Evolutionary conservation across 2,888 invertebrate species (phyloP).

Genomic region (Ochropleura plecta): DNA sequence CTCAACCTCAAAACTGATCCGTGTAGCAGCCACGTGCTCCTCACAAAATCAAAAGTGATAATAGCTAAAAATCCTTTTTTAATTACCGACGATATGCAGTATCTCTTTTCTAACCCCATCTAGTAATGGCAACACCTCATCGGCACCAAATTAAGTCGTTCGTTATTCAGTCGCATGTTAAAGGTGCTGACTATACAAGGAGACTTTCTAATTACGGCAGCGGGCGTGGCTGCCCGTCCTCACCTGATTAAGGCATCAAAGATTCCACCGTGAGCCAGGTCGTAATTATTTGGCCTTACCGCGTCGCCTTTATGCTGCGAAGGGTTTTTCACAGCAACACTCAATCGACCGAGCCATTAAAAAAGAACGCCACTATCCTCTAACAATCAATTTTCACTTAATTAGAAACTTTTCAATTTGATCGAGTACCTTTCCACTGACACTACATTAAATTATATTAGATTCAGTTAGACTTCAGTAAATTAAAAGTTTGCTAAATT

Average conservation of each 20-base stretch:
- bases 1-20: no score
- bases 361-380: constrained; percentile 30
- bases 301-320: constrained; percentile 66
- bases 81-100: constrained; percentile 18
- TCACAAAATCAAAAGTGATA: not conserved
- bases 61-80: constrained; percentile 6
- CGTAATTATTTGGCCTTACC: constrained; percentile 81
- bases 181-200: constrained; percentile 73
- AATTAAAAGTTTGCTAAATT: constrained; percentile 28
- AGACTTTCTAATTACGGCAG: constrained; percentile 84
- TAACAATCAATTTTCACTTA: constrained; percentile 41
- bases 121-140: constrained; percentile 50
- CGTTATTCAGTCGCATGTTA: constrained; percentile 68
- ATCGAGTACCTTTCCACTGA: constrained; percentile 21
- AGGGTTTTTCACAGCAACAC: constrained; percentile 62
- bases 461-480: constrained; percentile 15
- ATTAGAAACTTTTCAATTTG: constrained; percentile 43
- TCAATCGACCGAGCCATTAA: constrained; percentile 58
- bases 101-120: constrained; percentile 28
- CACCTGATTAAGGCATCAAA: constrained; percentile 87
- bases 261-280: constrained; percentile 75
- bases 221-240: constrained; percentile 78
- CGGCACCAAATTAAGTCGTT: constrained; percentile 65
- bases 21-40: no score
- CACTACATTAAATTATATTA: constrained; percentile 15